These are phyloP conservation scores for Drosophila insularis DNA, from an alignment of 1,140 invertebrate species.

Conservation along the genomic window DNA sequence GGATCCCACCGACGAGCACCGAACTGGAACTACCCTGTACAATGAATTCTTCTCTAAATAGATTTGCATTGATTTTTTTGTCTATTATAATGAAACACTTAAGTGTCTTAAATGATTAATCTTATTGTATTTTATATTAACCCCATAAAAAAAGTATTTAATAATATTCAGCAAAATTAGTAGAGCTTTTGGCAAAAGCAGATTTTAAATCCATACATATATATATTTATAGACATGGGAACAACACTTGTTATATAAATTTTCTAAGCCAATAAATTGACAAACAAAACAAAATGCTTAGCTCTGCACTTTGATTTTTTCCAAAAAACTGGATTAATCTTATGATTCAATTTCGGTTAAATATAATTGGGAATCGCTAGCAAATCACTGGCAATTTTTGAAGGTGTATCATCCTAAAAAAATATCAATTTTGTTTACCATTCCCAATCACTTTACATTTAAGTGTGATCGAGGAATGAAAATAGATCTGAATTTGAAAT, in stretches of 20 bases:
- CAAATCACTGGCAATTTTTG: no score
- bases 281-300: conserved; percentile 22
- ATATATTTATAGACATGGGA: neutral
- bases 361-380: no score
- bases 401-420: no score
- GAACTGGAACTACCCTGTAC: conserved; percentile 10
- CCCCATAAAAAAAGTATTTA: neutral
- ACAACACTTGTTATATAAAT: conserved; percentile 1
- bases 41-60: conserved; percentile 6
- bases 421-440: no score
- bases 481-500: no score
- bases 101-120: neutral
- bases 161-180: neutral
- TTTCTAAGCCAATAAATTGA: conserved; percentile 36
- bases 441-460: no score
- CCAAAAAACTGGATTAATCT: no score
- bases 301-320: no score
- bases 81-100: neutral
- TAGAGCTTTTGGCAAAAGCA: neutral
- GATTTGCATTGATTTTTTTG: conserved; percentile 5
- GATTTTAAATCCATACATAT: neutral
- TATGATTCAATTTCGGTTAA: no score
- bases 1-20: conserved; percentile 5
- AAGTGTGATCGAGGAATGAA: no score
- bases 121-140: neutral